Conservation (phyloP, 2,797 vertebrate species). For the Dendrocincla tyrannina region DNA sequence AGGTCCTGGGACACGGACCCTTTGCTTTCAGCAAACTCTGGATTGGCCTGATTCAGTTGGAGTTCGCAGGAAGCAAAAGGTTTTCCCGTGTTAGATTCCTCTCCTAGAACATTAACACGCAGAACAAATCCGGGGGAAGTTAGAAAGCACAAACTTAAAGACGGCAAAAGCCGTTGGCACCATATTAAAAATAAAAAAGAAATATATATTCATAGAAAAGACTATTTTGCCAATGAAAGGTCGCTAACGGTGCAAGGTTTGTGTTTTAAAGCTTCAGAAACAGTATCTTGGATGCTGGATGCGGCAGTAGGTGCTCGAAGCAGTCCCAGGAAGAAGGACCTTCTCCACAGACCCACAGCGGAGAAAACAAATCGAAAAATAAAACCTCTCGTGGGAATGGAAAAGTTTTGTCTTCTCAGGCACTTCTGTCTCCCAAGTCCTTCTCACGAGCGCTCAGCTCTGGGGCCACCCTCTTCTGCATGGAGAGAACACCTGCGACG, state of each 20-base stretch:
- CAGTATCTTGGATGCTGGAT: constrained; percentile 35
- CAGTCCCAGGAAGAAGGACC: constrained; percentile 39
- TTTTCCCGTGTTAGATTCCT: background rate
- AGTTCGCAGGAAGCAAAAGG: background rate
- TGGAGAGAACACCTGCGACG: constrained; percentile 52
- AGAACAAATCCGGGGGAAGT: background rate
- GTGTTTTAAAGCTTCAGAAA: constrained; percentile 65
- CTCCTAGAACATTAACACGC: constrained; percentile 10
- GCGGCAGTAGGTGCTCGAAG: constrained; percentile 50
- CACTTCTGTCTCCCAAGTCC: constrained; percentile 76
- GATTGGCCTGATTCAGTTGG: background rate
- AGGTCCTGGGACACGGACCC: background rate
- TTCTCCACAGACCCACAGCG: constrained; percentile 50
- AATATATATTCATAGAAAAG: constrained; percentile 64
- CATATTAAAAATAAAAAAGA: constrained; percentile 62
- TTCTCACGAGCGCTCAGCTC: constrained; percentile 52
- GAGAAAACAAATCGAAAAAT: constrained; percentile 49
- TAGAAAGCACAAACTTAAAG: constrained; percentile 54
- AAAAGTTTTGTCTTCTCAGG: constrained; percentile 73
- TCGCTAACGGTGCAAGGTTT: constrained; percentile 11
- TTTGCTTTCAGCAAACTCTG: constrained; percentile 5
- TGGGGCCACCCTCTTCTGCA: constrained; percentile 63
- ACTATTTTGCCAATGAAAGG: constrained; percentile 44
- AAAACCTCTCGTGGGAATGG: constrained; percentile 63
- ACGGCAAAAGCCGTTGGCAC: constrained; percentile 34